phyloP scores from a whole-genome alignment of 2,113 vertebrate genomes.

The Excalfactoria chinensis region DNA sequence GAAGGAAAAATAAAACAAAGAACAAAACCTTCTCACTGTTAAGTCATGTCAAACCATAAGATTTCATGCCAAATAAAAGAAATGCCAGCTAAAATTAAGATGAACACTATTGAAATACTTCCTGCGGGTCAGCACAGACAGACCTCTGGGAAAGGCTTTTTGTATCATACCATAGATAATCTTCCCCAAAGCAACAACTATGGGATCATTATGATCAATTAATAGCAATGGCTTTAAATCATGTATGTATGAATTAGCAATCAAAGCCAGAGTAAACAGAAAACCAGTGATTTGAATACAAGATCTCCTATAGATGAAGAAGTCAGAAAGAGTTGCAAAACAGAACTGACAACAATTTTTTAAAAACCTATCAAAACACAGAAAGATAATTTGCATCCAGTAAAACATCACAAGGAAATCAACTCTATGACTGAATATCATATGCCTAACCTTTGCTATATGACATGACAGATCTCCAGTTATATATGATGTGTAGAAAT shows the following conservation, averaged over 20 bases:
- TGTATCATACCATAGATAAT: not conserved
- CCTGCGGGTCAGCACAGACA: not conserved
- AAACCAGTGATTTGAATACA: not conserved
- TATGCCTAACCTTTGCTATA: not conserved
- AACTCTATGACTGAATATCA: not conserved
- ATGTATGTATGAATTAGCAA: not conserved
- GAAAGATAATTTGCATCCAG: not conserved
- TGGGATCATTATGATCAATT: fast-evolving
- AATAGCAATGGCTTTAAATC: not conserved
- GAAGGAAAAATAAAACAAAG: not conserved
- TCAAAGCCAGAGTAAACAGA: not conserved
- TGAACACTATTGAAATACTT: not conserved
- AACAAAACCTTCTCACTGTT: not conserved
- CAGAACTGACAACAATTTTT: not conserved
- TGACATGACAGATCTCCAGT: not conserved
- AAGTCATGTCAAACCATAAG: not conserved
- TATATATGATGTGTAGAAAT: not conserved
- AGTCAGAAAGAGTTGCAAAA: not conserved
- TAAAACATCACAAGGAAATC: not conserved
- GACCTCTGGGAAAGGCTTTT: not conserved
- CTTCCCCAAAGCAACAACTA: not conserved
- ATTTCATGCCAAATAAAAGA: not conserved
- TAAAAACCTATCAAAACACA: not conserved
- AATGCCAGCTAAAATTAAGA: not conserved
- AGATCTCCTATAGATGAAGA: not conserved